A percentile compares a stretch with the other conserved stretches of the same genome.
Conservation (phyloP, 53 echinoderm and acorn worm species). For the Zoroaster sp. region DNA sequence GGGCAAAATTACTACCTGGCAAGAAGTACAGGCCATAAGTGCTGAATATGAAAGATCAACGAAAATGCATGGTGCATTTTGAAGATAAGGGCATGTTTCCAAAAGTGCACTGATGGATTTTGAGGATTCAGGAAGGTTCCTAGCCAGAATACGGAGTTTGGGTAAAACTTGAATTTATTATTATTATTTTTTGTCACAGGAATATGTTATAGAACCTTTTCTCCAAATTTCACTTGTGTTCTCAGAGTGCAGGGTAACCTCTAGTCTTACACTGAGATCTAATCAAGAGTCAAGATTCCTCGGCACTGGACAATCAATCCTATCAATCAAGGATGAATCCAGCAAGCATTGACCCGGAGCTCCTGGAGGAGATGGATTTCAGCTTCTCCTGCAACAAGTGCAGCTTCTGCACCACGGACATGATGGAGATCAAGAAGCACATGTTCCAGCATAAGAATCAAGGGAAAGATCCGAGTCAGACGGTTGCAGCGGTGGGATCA, state of each 20-base stretch:
- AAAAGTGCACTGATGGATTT: no score
- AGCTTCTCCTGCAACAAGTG: conserved; percentile 79
- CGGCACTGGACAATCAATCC: not conserved
- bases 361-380: conserved; percentile 69
- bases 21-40: no score
- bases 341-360: conserved; percentile 32
- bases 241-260: not conserved
- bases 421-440: conserved; percentile 71
- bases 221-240: not conserved
- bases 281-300: not conserved
- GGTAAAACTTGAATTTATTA: no score
- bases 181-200: no score
- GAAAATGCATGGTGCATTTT: no score
- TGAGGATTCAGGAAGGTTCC: no score
- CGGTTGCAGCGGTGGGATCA: conserved; percentile 28
- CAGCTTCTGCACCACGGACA: conserved; percentile 71
- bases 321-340: not conserved
- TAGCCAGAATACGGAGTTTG: no score
- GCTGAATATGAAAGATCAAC: no score
- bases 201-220: no score
- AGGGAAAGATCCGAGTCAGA: conserved; percentile 5
- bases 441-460: not conserved
- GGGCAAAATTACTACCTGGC: no score
- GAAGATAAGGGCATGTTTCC: no score
- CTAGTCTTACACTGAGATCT: not conserved